Evolutionary conservation across 2,888 invertebrate genomes (phyloP).

Genomic region (Cantharis flavilabris): DNA sequence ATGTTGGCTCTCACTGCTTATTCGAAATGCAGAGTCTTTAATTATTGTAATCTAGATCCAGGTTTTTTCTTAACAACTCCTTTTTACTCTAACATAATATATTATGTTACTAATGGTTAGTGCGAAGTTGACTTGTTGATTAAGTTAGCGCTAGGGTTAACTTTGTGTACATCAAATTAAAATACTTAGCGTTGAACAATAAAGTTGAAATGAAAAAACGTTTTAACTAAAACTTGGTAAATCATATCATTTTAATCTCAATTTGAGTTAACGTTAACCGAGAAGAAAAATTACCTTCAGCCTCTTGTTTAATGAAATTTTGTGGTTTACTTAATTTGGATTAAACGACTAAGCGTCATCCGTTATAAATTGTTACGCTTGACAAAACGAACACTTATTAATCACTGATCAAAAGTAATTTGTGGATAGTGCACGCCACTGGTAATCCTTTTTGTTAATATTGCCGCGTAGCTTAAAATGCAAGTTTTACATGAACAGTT

Average conservation of each 20-base stretch:
- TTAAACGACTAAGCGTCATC: conserved; percentile 4
- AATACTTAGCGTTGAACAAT: neutral
- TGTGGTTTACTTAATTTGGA: conserved; percentile 6
- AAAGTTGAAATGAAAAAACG: neutral
- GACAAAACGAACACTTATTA: conserved; percentile 1
- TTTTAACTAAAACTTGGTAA: neutral
- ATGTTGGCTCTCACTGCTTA: neutral
- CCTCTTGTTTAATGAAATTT: conserved; percentile 13
- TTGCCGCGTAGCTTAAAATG: neutral
- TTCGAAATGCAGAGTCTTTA: neutral
- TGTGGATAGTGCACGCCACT: conserved; percentile 4
- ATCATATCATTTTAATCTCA: neutral
- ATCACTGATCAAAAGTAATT: neutral
- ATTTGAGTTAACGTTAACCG: neutral
- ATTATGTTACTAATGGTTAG: no score
- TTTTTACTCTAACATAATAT: no score
- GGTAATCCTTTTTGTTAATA: neutral
- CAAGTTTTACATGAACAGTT: neutral
- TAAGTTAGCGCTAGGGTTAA: no score
- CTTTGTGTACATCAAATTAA: no score
- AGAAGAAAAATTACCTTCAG: neutral
- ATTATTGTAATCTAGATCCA: neutral
- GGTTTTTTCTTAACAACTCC: no score
- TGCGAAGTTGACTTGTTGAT: no score
- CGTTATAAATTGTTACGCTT: neutral